phyloP scores from a whole-genome alignment of 2,888 invertebrate genomes.

The Parochlus steinenii region DNA sequence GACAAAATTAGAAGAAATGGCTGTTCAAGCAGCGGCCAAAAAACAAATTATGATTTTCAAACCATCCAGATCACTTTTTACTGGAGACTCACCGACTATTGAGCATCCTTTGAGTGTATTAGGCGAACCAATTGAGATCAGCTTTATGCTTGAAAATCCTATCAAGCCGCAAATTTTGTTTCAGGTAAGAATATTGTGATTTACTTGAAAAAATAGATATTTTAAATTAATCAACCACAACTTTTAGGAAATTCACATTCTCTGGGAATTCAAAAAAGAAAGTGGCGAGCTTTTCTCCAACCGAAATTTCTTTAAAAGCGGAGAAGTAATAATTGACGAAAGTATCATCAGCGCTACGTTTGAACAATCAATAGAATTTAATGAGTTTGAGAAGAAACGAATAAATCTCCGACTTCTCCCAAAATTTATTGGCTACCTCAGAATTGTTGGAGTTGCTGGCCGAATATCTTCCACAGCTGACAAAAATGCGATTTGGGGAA shows the following conservation, averaged over 20 bases:
- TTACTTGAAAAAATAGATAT: no score
- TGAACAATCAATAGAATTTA: slow-evolving; percentile 21
- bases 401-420: slow-evolving; percentile 58
- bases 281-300: slow-evolving; percentile 30
- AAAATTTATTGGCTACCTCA: slow-evolving; percentile 51
- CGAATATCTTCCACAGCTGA: slow-evolving; percentile 23
- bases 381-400: slow-evolving; percentile 35
- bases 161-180: slow-evolving; percentile 41
- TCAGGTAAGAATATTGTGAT: slow-evolving; percentile 25
- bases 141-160: slow-evolving; percentile 28
- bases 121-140: slow-evolving; percentile 68
- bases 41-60: slow-evolving; percentile 58
- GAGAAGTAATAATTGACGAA: slow-evolving; percentile 15
- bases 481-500: slow-evolving; percentile 26
- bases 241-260: no score
- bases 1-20: slow-evolving; percentile 61
- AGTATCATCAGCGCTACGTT: slow-evolving; percentile 21
- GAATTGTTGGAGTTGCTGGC: slow-evolving; percentile 51
- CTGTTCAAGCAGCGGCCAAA: slow-evolving; percentile 51
- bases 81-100: slow-evolving; percentile 43
- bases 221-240: slow-evolving; percentile 20
- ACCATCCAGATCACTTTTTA: slow-evolving; percentile 59
- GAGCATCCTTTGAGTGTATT: slow-evolving; percentile 53
- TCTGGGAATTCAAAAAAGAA: slow-evolving; percentile 28
- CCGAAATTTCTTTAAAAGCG: slow-evolving; percentile 24